Evolutionary conservation across 2,888 invertebrate genomes (phyloP), one percentile per base, ranked within the genome.

Genomic region (Hemistola chrysoprasaria): DNA sequence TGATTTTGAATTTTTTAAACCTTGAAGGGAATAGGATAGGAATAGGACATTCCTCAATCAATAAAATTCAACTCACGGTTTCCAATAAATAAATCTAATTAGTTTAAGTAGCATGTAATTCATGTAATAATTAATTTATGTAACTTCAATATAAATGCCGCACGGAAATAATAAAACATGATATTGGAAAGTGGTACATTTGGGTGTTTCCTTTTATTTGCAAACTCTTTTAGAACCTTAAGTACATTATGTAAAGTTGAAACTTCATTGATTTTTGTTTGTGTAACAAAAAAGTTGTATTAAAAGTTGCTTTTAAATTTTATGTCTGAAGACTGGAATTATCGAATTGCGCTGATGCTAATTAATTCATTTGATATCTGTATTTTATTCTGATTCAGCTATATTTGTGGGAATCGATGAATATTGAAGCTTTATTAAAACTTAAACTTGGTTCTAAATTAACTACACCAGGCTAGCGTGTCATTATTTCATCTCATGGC

Each of bases 241-340:
- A 32, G 3, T 0, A 6, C 23, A 23, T 11, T 1, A 3, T 34
- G 21, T 36, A 34, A 25, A 21, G 40, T 22, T 40, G n/a, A 31
- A 40, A 44, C 45, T 27, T 11, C 6, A 22, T 44, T 50, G 51
- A 41, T 37, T 33, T 33, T 51, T 22, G 10, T 32, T 11, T 28
- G 6, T 24, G 26, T 21, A 9, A 11, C 27, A 27, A 41, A n/a
- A n/a, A n/a, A 36, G 34, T 22, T 25, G 33, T 38, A 37, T 64
- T 66, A 64, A 56, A 57, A 51, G 52, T 39, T 55, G 56, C 66
- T 74, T 70, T 69, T 62, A 60, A 64, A 68, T 67, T 62, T 62
- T 51, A 47, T 59, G 56, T 57, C 64, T 56, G 57, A 50, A 65
- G 50, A 60, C 50, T 47, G 36, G 45, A 53, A 53, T 53, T 39